Evolutionary conservation across 1,140 invertebrate species (phyloP), one percentile per base, ranked within the genome.

Genomic region (Magallana angulata): DNA sequence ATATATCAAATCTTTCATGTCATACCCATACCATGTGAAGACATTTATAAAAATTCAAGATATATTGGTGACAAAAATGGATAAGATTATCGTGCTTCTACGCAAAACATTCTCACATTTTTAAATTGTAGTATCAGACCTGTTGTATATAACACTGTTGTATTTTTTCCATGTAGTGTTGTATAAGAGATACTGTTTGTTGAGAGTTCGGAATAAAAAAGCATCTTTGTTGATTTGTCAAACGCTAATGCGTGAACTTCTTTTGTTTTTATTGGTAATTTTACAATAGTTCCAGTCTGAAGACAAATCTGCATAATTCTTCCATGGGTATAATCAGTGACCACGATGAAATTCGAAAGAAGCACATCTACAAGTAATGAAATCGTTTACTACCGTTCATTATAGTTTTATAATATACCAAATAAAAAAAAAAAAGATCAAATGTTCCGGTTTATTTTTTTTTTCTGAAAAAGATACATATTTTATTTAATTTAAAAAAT

Each of bases 161-260:
- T 76, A 30, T 76, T 76, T 36, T 30, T 9, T 76, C 68, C 68
- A 76, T 36, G 68, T 7, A 76, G 68, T 11, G 68, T 36, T 30
- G 68, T 76, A 9, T 18, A 76, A 18, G 36, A 30, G 4, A 76
- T 76, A 8, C 24, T 76, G 24, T 76, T 76, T 36, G 68, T 76
- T 30, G 18, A 12, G 18, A 30, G 11, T 9, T 76, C 68, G 1
- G 68, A 76, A 30, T 76, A 76, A 11, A 76, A 36, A 8, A 76
- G 18, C 36, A 12, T 30, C 18, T 11, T 76, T 76, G 68, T 36
- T 76, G 68, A 30, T 76, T 76, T 76, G 36, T 76, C 68, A 76
- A 76, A 76, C 36, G 68, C 24, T 7, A 76, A 30, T 2, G 24
- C 68, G 3, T 18, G 68, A 76, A 24, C 18, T 12, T 64, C 18